Conservation (phyloP, 2,113 vertebrate genomes). For the Crypturellus undulatus region DNA sequence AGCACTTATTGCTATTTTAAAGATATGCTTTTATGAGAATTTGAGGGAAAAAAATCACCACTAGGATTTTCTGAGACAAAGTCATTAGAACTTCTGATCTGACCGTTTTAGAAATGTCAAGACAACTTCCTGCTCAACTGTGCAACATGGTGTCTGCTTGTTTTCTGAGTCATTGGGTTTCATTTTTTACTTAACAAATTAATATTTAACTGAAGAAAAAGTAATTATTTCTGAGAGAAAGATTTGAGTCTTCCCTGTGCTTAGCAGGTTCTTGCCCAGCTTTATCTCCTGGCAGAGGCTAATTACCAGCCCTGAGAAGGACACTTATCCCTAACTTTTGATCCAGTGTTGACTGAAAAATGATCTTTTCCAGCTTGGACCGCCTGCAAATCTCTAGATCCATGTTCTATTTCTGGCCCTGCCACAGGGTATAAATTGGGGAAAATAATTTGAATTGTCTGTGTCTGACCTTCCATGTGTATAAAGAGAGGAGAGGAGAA, state of each 20-base stretch:
- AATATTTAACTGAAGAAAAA: not conserved
- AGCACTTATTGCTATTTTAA: not conserved
- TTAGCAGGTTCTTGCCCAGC: not conserved
- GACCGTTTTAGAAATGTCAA: not conserved
- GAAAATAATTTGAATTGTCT: not conserved
- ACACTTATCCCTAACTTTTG: not conserved
- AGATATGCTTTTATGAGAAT: not conserved
- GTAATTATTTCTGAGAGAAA: not conserved
- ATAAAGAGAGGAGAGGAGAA: not conserved
- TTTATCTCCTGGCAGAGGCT: not conserved
- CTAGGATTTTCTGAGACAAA: not conserved
- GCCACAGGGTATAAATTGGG: not conserved
- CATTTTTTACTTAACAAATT: not conserved
- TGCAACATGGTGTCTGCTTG: not conserved
- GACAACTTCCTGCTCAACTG: fast-evolving
- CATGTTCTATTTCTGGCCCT: not conserved
- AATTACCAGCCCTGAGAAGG: not conserved
- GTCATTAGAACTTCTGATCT: not conserved
- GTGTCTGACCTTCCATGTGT: not conserved
- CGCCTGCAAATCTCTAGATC: not conserved
- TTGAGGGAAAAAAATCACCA: not conserved
- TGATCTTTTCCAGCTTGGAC: not conserved
- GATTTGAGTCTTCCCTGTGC: not conserved
- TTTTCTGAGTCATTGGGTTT: not conserved
- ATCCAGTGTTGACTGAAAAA: not conserved